Conservation (phyloP, 1,140 invertebrate genomes). For the Lepidotrigona ventralis region DNA sequence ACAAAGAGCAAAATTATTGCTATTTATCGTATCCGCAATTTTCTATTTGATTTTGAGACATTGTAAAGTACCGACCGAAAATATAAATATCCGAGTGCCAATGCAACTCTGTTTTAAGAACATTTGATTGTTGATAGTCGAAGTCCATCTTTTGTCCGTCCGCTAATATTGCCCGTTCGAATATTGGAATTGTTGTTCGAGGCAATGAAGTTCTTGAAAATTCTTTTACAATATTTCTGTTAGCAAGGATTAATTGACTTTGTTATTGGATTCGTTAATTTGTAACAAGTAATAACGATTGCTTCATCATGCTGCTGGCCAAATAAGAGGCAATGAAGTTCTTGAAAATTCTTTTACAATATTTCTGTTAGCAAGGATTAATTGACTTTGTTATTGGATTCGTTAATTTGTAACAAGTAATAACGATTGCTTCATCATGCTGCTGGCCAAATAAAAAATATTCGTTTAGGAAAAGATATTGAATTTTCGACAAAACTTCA, state of each 20-base stretch:
- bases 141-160: neutral
- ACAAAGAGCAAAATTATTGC: too few species aligned
- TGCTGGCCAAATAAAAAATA: neutral
- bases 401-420: neutral
- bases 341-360: neutral
- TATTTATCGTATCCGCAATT: too few species aligned
- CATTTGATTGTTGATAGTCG: neutral
- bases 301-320: too few species aligned
- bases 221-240: neutral
- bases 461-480: neutral
- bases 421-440: neutral
- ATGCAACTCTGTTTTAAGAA: too few species aligned
- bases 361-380: neutral
- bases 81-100: too few species aligned
- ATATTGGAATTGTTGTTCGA: neutral
- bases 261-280: neutral
- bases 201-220: neutral
- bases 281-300: neutral
- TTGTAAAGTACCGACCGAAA: too few species aligned
- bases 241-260: neutral
- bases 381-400: neutral
- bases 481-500: neutral
- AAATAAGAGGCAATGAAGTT: neutral
- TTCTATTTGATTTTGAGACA: too few species aligned
- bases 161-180: too few species aligned